Evolutionary conservation across 2,113 vertebrate species (phyloP).

Genomic region (Protobothrops mucrosquamatus): DNA sequence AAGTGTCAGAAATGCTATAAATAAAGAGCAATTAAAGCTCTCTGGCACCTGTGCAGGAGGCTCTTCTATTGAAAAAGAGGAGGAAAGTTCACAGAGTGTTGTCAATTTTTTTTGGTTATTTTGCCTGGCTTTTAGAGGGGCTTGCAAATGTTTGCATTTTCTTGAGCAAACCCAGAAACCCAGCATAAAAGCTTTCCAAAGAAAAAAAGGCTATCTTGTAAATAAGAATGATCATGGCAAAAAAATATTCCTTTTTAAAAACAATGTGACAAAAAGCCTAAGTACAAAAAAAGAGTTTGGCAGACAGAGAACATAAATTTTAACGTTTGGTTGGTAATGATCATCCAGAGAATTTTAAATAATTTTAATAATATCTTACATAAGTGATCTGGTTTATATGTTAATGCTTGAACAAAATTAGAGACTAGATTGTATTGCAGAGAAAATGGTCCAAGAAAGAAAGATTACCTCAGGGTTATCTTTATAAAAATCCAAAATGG

Average conservation of each 20-base stretch:
- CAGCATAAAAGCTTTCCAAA: not conserved
- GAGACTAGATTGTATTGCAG: not conserved
- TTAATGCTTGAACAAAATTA: not conserved
- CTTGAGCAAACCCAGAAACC: not conserved
- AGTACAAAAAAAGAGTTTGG: not conserved
- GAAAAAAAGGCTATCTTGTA: not conserved
- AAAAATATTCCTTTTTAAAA: not conserved
- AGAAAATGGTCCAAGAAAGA: not conserved
- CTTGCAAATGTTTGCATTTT: not conserved
- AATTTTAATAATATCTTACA: not conserved
- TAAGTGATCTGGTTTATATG: not conserved
- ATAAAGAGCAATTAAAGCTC: not conserved
- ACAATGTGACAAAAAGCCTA: not conserved
- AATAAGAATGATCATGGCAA: not conserved
- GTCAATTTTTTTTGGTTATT: not conserved
- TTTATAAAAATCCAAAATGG: not conserved
- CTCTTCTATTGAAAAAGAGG: not conserved
- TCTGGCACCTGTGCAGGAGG: not conserved
- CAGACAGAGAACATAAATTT: not conserved
- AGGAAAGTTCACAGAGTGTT: not conserved
- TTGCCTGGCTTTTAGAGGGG: not conserved
- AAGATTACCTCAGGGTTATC: not conserved
- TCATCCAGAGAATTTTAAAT: not conserved
- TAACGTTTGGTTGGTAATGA: not conserved
- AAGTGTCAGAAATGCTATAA: not conserved